Evolutionary conservation across 2,888 invertebrate species (phyloP).

Genomic region (Diarsia mendica): DNA sequence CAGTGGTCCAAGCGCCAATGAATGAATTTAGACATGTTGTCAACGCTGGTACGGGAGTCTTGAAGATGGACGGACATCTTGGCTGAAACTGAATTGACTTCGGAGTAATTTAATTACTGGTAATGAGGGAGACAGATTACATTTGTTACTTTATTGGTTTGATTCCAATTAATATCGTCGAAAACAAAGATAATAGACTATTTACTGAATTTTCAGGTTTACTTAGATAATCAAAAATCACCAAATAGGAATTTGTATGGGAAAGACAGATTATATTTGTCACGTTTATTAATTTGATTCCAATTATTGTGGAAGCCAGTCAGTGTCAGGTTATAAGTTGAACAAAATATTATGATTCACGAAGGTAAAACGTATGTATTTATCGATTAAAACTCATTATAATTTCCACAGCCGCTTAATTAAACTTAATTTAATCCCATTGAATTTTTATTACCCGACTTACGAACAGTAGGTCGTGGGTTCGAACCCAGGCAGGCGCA

Average conservation of each 20-base stretch:
- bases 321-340: no score
- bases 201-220: no score
- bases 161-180: neutral
- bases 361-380: no score
- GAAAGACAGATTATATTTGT: neutral
- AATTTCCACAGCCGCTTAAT: no score
- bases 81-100: constrained; percentile 18
- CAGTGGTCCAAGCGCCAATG: constrained; percentile 58
- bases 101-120: neutral
- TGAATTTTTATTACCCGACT: no score
- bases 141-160: neutral
- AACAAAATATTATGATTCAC: no score
- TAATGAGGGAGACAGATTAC: neutral
- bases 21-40: constrained; percentile 66
- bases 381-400: no score
- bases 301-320: neutral
- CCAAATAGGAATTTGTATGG: no score
- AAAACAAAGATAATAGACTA: neutral
- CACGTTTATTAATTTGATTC: neutral
- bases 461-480: no score
- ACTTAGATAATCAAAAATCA: no score
- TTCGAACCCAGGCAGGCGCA: no score
- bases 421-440: no score
- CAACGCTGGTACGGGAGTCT: constrained; percentile 48
- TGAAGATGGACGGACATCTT: constrained; percentile 33